Evolutionary conservation across 2,888 invertebrate species (phyloP), one percentile per base, ranked within the genome.

Genomic region (Malacosoma neustria): DNA sequence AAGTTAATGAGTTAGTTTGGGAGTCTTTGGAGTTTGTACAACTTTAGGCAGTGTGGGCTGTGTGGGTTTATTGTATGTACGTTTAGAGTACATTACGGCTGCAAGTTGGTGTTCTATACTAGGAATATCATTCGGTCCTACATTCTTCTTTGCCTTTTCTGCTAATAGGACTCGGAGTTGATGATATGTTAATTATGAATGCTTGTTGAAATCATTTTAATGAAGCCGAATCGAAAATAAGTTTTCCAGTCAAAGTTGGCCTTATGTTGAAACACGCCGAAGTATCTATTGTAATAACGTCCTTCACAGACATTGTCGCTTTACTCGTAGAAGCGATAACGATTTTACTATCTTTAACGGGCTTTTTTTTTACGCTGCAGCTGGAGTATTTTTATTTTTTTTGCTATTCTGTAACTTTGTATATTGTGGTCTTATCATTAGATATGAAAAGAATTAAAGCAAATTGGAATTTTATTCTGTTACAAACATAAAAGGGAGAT

Each of bases 141-240:
- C 94, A 95, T 66, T 91, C 92, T 6, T 92, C 94, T 9, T 72
- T 95, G 42, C 94, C 94, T 4, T 94, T 95, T 71, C 84, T 95
- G 40, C 66, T 95, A 11, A 90, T 95, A 88, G 94, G 94, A 43
- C 87, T 93, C 49, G 92, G 92, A 29, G 90, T 95, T 13, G 95
- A 95, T 55, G 95, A 95, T 60, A 93, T 94, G 89, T 94, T 95
- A 71, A 93, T 95, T 0, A 92, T 95, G 77, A 89, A 91, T 77
- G 91, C 92, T 12, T 91, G 92, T 60, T 93, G 92, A 92, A 89
- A 91, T 43, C 90, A 92, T 57, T 64, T 90, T 9, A 73, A 89
- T 6, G 70, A 79, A 30, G 76, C 88, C 34, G 81, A 87, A 45
- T 69, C 74, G 33, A 71, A 79, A 38, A 80, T 87, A 49, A 84